Evolutionary conservation across 2,797 vertebrate species (phyloP).

Genomic region (Enteromius argenteus): DNA sequence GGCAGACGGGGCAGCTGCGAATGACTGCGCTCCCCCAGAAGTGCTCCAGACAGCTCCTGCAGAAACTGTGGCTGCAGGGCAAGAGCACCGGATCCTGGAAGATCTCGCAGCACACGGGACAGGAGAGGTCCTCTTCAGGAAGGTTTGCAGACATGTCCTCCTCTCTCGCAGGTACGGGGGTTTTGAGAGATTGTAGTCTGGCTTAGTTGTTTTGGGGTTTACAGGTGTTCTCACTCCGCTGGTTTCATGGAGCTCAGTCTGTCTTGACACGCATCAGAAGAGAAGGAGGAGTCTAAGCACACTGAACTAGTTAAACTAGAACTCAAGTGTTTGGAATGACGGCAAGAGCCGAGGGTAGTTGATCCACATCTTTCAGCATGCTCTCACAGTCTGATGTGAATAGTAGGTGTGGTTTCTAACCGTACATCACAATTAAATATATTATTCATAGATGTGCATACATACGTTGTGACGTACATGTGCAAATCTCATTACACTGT

Average conservation of each 20-base stretch:
- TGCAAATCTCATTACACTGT: neutral
- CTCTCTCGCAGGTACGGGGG: neutral
- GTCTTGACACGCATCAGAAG: conserved; percentile 35
- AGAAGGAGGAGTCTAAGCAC: conserved; percentile 51
- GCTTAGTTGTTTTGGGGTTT: neutral
- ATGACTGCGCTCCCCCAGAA: conserved; percentile 68
- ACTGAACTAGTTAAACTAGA: conserved; percentile 71
- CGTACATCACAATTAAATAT: neutral
- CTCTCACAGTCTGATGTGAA: conserved; percentile 62
- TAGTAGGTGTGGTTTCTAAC: conserved; percentile 23
- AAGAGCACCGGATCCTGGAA: conserved; percentile 79
- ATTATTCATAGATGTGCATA: neutral
- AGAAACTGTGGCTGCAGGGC: conserved; percentile 82
- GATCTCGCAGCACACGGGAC: conserved; percentile 79
- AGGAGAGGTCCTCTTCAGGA: conserved; percentile 79
- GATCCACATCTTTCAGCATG: conserved; percentile 41
- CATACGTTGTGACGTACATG: neutral
- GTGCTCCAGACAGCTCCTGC: conserved; percentile 73
- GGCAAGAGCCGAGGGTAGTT: conserved; percentile 35
- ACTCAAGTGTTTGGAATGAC: conserved; percentile 69
- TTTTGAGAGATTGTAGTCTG: conserved; percentile 3
- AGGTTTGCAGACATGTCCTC: conserved; percentile 64
- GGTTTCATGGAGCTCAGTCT: conserved; percentile 37
- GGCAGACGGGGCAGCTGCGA: conserved; percentile 77
- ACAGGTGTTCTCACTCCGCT: conserved; percentile 24